These are phyloP conservation scores for Drosophila algonquin DNA, from an alignment of 2,888 invertebrate species.

Conservation along the genomic window DNA sequence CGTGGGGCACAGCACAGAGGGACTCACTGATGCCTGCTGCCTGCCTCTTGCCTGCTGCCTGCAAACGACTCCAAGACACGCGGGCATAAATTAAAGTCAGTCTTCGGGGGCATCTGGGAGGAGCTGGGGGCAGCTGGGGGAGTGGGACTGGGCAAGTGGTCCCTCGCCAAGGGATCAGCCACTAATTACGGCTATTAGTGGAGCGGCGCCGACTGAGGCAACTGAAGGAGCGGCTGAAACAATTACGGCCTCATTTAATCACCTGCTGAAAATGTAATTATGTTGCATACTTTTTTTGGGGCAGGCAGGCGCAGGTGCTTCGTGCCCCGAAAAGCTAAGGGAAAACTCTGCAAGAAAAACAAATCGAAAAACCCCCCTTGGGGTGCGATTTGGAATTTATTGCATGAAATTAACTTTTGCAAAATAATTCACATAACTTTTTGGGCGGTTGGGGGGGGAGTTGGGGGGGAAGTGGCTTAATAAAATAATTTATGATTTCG, in stretches of 20 bases:
- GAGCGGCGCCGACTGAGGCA: conserved; percentile 25
- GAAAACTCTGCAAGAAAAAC: not conserved
- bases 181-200: conserved; percentile 78
- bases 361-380: conserved; percentile 25
- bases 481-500: conserved; percentile 74
- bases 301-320: conserved; percentile 16
- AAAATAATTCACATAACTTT: conserved; percentile 77
- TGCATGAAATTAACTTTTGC: conserved; percentile 78
- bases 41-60: conserved; percentile 14
- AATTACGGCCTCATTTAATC: conserved; percentile 82
- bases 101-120: not conserved
- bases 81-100: conserved; percentile 68
- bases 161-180: conserved; percentile 43
- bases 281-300: conserved; percentile 70
- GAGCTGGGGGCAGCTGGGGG: no score
- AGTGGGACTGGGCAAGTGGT: not conserved
- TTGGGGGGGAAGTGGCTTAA: conserved; percentile 75
- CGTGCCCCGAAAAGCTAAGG: not conserved
- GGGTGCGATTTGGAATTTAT: conserved; percentile 76
- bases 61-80: conserved; percentile 66
- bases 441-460: conserved; percentile 27
- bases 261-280: conserved; percentile 83
- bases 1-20: conserved; percentile 29
- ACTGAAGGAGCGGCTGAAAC: conserved; percentile 70
- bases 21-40: no score